phyloP scores from a whole-genome alignment of 2,113 vertebrate genomes.

The Steatornis caripensis region DNA sequence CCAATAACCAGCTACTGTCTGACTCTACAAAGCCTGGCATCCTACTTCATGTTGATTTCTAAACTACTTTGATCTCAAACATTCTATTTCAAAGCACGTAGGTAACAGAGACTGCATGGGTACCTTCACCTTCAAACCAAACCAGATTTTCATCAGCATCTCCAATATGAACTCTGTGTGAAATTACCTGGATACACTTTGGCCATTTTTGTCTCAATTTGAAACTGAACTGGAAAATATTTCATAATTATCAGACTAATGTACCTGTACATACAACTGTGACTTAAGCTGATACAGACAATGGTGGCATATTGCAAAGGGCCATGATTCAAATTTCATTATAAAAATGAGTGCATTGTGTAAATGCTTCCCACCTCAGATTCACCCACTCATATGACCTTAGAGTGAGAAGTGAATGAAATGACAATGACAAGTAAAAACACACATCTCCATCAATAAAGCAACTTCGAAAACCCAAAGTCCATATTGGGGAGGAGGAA shows the following conservation, averaged over 20 bases:
- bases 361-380: not conserved
- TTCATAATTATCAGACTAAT: not conserved
- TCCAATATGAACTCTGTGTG: not conserved
- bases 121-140: not conserved
- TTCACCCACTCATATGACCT: not conserved
- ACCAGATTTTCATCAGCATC: not conserved
- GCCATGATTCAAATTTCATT: not conserved
- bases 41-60: not conserved
- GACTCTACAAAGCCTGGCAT: not conserved
- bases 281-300: not conserved
- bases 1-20: not conserved
- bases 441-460: not conserved
- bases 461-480: not conserved
- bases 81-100: not conserved
- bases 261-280: not conserved
- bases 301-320: not conserved
- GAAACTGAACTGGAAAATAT: not conserved
- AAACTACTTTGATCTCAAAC: not conserved
- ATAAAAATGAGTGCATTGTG: not conserved
- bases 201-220: not conserved
- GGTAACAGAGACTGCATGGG: not conserved
- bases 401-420: not conserved
- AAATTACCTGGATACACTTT: not conserved
- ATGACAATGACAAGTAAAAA: not conserved
- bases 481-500: not conserved